Percentiles rank a stretch among this genome's conserved stretches.
Conservation (phyloP, 2,113 vertebrate genomes). For the Xenus cinereus region DNA sequence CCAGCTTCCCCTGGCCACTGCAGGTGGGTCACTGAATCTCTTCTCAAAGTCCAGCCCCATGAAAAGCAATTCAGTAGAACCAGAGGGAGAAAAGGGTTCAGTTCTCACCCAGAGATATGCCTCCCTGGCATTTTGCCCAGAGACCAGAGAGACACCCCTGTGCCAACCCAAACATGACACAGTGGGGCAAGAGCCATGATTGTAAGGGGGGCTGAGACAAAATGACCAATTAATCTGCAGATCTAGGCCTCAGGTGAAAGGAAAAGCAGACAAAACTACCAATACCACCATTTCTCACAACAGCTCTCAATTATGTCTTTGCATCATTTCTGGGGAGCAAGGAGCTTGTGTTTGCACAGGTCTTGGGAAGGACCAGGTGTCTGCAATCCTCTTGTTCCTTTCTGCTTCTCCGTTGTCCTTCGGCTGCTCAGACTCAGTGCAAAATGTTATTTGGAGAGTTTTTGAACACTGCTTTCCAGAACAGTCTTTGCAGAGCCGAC, state of each 20-base stretch:
- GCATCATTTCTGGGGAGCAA: not conserved
- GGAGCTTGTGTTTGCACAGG: not conserved
- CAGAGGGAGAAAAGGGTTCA: accelerated
- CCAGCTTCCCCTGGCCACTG: accelerated
- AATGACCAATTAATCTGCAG: not conserved
- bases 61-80: not conserved
- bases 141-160: accelerated
- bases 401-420: not conserved
- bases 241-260: not conserved
- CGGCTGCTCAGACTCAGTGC: not conserved
- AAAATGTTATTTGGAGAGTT: not conserved
- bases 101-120: not conserved
- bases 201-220: not conserved
- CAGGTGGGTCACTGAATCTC: not conserved
- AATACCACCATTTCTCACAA: not conserved
- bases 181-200: not conserved
- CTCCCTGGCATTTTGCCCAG: not conserved
- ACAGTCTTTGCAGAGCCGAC: not conserved
- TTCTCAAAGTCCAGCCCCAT: not conserved
- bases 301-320: not conserved
- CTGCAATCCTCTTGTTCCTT: not conserved
- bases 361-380: not conserved
- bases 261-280: not conserved
- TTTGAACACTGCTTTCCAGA: not conserved
- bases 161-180: not conserved